Evolutionary conservation across 2,113 vertebrate species (phyloP), one percentile per base, ranked within the genome.

Genomic region (Platysternon megacephalum): DNA sequence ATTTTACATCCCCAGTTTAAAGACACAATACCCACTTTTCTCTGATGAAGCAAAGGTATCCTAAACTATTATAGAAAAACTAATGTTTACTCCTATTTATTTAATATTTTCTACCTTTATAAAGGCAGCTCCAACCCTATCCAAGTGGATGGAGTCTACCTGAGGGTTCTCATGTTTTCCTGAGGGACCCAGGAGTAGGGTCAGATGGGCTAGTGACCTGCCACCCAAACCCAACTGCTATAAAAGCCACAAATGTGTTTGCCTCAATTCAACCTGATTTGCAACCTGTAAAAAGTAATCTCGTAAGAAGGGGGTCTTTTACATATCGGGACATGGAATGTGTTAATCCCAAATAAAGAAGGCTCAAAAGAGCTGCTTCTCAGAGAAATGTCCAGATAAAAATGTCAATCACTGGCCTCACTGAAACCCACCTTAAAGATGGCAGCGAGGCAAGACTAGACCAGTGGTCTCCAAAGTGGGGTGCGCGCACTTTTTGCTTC

Each of bases 1-100:
- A 97, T 97, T 96, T 97, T 97, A 89, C 95, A 96, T 89, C 65
- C 76, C n/a, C 24, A 58, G 80, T 94, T 95, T 89, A 94, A 95
- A 94, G 89, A 93, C 85, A 96, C 97, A 97, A 95, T 92, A 89
- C 81, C 79, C 74, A 82, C 21, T 94, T 94, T 97, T 96, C 95
- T 94, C 93, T 92, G 90, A 90, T 65, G 82, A 48, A 90, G 92
- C n/a, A 96, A 88, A 95, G 83, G 79, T 7, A 91, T 12, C 7
- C 28, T 91, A 74, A 44, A 94, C 9, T 55, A 6, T 85, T 81
- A n/a, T 10, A 79, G 79, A 92, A 97, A 97, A 95, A 86, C 84
- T 92, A 89, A 55, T 10, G 46, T 32, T 65, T 65, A 89, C 95
- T 92, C 87, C 26, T 84, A 49, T 87, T 91, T 94, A 89, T 72